Evolutionary conservation across 2,113 vertebrate species (phyloP).

Genomic region (Marmota flaviventris): DNA sequence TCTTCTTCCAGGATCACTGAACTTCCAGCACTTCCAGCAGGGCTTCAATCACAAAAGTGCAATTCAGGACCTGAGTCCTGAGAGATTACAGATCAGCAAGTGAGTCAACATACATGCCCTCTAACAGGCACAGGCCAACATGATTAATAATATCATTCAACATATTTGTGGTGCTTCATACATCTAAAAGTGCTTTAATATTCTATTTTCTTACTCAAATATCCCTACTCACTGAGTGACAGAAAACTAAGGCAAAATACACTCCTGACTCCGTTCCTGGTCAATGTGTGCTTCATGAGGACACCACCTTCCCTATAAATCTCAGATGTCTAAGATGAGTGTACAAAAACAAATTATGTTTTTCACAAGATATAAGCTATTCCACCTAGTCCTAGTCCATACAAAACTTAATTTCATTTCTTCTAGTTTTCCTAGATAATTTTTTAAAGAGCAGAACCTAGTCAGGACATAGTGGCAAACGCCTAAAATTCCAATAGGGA

Average conservation of each 20-base stretch:
- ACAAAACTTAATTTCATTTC: slow-evolving; percentile 41
- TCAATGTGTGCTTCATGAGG: neutral
- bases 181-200: neutral
- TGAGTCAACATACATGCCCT: neutral
- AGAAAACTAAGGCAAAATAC: slow-evolving; percentile 8
- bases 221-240: neutral
- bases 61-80: slow-evolving; percentile 30
- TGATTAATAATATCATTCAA: neutral
- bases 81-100: slow-evolving; percentile 2
- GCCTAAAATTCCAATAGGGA: no score
- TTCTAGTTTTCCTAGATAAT: neutral
- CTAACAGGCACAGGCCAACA: neutral
- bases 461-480: no score
- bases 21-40: slow-evolving; percentile 46
- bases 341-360: neutral
- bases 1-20: slow-evolving; percentile 66
- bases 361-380: neutral
- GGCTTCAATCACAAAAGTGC: slow-evolving; percentile 42
- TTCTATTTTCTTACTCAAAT: neutral
- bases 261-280: neutral
- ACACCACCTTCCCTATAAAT: neutral
- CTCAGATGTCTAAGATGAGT: neutral
- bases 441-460: neutral
- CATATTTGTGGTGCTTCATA: neutral
- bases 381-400: neutral